Evolutionary conservation across 2,888 invertebrate genomes (phyloP).

Genomic region (Apotomis betuletana): DNA sequence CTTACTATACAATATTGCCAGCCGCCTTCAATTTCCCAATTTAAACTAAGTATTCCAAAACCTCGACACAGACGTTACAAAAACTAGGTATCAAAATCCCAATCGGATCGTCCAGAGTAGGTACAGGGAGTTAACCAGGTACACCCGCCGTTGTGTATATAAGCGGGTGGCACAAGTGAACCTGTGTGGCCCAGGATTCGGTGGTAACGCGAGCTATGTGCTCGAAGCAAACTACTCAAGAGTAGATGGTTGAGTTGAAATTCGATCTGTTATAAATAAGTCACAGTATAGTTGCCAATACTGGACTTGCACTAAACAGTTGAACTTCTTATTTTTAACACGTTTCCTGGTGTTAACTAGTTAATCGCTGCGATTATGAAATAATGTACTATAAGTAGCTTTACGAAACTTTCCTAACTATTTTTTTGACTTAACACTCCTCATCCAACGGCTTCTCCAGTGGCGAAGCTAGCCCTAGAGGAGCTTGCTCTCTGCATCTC

Average conservation of each 20-base stretch:
- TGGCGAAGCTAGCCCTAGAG: too few relatives aligned
- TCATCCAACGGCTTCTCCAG: too few relatives aligned
- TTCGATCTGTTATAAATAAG: not conserved
- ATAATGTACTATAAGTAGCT: too few relatives aligned
- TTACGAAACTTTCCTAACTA: too few relatives aligned
- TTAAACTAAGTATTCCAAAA: not conserved
- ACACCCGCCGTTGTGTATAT: constrained; percentile 49
- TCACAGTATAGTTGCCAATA: too few relatives aligned
- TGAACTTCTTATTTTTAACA: too few relatives aligned
- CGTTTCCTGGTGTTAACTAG: too few relatives aligned
- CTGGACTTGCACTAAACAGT: too few relatives aligned
- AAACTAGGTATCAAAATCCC: constrained; percentile 38
- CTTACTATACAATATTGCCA: not conserved
- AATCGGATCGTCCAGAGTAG: constrained; percentile 45
- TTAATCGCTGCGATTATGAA: too few relatives aligned
- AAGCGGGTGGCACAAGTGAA: constrained; percentile 42
- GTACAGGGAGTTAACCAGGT: constrained; percentile 46
- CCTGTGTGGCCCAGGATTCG: constrained; percentile 6
- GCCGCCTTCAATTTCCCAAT: not conserved
- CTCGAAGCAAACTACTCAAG: not conserved
- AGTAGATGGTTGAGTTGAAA: not conserved
- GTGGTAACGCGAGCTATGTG: not conserved
- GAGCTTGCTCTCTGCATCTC: too few relatives aligned
- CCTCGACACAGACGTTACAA: constrained; percentile 10
- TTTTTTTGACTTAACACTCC: too few relatives aligned